Evolutionary conservation across 2,113 vertebrate species (phyloP).

Genomic region (Malaclemys terrapin): DNA sequence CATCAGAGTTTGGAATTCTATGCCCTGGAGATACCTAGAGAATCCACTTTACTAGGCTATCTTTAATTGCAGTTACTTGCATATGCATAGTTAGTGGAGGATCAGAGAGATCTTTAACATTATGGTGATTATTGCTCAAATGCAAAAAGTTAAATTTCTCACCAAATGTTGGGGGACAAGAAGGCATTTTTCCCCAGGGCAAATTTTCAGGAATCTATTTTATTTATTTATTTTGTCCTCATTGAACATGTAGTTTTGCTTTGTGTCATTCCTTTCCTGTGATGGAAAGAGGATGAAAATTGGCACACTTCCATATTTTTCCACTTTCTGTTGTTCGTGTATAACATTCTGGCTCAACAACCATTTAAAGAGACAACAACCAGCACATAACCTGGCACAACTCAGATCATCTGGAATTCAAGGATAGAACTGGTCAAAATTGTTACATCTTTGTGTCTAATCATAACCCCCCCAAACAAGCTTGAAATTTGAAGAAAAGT

Average conservation of each 20-base stretch:
- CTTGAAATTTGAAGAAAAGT: conserved; percentile 8
- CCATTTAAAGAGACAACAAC: neutral
- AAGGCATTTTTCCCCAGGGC: neutral
- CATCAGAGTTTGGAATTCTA: neutral
- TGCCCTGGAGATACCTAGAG: neutral
- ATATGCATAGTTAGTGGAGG: neutral
- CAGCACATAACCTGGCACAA: neutral
- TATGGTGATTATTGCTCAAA: neutral
- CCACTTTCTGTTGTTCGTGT: neutral
- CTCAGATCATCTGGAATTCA: neutral
- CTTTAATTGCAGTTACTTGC: neutral
- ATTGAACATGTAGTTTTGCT: neutral
- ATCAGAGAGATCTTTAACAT: neutral
- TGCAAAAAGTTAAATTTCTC: neutral
- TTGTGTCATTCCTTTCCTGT: neutral
- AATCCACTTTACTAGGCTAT: neutral
- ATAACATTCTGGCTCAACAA: neutral
- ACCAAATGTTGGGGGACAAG: neutral
- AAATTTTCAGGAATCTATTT: neutral
- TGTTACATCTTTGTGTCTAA: neutral
- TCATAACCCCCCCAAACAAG: neutral
- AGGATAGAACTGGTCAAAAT: neutral
- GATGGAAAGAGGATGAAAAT: neutral
- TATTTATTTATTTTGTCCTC: neutral
- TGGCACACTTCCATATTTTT: neutral